A percentile compares a stretch with the other conserved stretches of the same genome.
Conservation (phyloP, 1,140 invertebrate genomes). For the Teleopsis dalmanni region DNA sequence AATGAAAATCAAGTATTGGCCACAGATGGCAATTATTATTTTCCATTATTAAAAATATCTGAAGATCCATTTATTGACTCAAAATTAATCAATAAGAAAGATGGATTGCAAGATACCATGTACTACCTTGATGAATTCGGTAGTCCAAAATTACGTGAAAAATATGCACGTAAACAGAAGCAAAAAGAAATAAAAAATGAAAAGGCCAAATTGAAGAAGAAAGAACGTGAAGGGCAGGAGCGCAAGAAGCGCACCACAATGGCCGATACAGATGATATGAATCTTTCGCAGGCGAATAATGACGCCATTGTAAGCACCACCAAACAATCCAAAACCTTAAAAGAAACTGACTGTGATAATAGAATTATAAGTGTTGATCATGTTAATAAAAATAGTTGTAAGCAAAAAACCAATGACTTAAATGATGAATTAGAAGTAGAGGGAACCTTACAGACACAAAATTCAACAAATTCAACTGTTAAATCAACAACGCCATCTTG, state of each 20-base stretch:
- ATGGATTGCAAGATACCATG: slow-evolving; percentile 42
- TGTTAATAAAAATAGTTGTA: neutral
- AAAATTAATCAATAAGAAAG: slow-evolving; percentile 40
- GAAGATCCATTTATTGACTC: slow-evolving; percentile 38
- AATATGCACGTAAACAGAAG: slow-evolving; percentile 37
- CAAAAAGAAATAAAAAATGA: slow-evolving; percentile 30
- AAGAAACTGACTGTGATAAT: slow-evolving; percentile 12
- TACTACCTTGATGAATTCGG: slow-evolving; percentile 43
- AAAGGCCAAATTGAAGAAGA: slow-evolving; percentile 25
- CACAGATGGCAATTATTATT: slow-evolving; percentile 36
- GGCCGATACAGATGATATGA: slow-evolving; percentile 16
- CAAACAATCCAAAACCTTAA: neutral
- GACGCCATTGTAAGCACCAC: neutral
- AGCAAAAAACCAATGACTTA: neutral
- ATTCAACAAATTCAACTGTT: neutral
- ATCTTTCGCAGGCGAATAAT: neutral
- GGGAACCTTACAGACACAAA: neutral
- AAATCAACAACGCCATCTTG: slow-evolving; percentile 34
- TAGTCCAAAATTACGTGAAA: slow-evolving; percentile 40
- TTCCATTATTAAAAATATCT: slow-evolving; percentile 35
- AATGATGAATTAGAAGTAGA: slow-evolving; percentile 11
- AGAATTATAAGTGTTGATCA: slow-evolving; percentile 7
- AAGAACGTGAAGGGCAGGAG: slow-evolving; percentile 28
- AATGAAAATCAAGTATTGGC: slow-evolving; percentile 23
- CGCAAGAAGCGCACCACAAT: slow-evolving; percentile 37